Percentiles rank a stretch among this genome's conserved stretches.
These are phyloP conservation scores for Dolomedes plantarius DNA, from an alignment of 2,888 invertebrate genomes.

Conservation along the genomic window DNA sequence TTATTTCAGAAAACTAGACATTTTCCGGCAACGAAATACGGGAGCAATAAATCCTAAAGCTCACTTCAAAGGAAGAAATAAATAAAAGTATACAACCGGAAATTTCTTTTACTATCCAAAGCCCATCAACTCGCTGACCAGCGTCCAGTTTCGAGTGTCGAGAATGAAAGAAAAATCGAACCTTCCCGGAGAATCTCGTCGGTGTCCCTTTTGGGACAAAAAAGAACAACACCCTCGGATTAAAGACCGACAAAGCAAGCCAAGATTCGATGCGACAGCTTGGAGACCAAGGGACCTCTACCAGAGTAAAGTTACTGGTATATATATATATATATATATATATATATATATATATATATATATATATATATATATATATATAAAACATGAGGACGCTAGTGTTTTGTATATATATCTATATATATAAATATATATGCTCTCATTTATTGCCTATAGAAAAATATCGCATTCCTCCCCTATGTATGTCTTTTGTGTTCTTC, in stretches of 20 bases:
- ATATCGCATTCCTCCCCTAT: background rate
- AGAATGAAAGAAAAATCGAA: background rate
- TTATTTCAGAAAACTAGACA: too few species aligned
- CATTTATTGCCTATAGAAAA: background rate
- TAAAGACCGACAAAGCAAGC: conserved; percentile 60
- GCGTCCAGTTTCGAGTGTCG: background rate
- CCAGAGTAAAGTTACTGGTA: conserved; percentile 47
- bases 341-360: background rate
- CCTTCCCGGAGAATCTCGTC: background rate
- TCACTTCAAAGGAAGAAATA: background rate
- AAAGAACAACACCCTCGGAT: conserved; percentile 22
- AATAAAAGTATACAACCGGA: background rate
- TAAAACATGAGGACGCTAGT: background rate
- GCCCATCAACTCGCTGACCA: background rate
- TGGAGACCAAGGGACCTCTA: conserved; percentile 19
- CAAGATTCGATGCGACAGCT: conserved; percentile 65
- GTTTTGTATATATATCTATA: conserved; percentile 1
- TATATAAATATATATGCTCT: too few species aligned
- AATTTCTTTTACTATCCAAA: background rate
- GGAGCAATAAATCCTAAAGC: conserved; percentile 10
- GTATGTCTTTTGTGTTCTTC: conserved; percentile 28
- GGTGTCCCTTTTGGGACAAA: background rate
- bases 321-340: conserved; percentile 34
- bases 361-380: conserved; percentile 28
- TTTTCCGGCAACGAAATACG: too few species aligned